Base-by-base conservation (phyloP, 2,888 invertebrate genomes). In the Poecilus cupreus region DNA sequence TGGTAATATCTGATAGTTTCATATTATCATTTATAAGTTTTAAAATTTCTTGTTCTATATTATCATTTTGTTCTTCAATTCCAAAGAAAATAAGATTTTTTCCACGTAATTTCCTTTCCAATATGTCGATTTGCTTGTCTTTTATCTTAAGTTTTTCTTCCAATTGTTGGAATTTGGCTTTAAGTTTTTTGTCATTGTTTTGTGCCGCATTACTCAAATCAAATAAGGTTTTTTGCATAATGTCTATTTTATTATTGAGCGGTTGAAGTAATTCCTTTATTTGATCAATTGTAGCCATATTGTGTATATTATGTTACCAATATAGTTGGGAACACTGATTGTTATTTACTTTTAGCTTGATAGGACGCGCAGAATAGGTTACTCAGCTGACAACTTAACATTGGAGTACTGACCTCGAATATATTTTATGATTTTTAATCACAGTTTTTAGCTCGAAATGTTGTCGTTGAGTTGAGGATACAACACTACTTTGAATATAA, bases 1-100 rank as follows among this genome's bases (percentile, higher is more conserved):
- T 43, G 43, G 43, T 43, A 43, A 43, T 43, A 4, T 43, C 43
- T 4, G 43, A 10, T 43, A 43, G 43, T 43, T 43, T 43, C 43
- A 43, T 43, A 13, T 43, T 43, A 43, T 43, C 13, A 43, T 43
- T 43, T 43, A 43, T 43, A 5, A 43, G 43, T n/a, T 43, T 43
- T 43, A 43, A 43, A 10, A 43, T 43, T n/a, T 13, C 10, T 10
- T 43, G 10, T 8, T 43, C 43, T 43, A 43, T 43, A 43, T 43
- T 43, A 10, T 4, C 43, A 43, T 43, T 43, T 4, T 43, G 43
- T 43, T 43, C 43, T 43, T 43, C 11, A 13, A 4, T 43, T 2
- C 43, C 43, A 43, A 43, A 43, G 46, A 46, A 46, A 46, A 46
- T 46, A 46, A 46, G 46, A 46, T 46, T 46, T 46, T n/a, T 46